A percentile compares a stretch with the other conserved stretches of the same genome.
phyloP scores from a whole-genome alignment of 2,113 vertebrate genomes.

The Vombatus ursinus region DNA sequence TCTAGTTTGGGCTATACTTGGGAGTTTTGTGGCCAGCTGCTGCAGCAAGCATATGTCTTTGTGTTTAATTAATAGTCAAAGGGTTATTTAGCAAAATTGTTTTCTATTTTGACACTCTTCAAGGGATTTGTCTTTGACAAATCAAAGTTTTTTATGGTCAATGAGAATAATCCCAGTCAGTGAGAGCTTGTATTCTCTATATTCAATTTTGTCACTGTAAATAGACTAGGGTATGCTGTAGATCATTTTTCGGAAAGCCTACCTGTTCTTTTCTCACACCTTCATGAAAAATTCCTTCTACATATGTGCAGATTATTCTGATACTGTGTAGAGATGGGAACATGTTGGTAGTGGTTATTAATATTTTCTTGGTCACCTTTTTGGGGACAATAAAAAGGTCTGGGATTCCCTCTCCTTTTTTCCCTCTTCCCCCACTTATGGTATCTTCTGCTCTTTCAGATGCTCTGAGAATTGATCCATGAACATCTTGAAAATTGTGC shows the following conservation, averaged over 20 bases:
- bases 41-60: background rate
- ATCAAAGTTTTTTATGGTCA: background rate
- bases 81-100: background rate
- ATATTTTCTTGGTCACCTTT: background rate
- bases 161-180: background rate
- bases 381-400: background rate
- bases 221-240: background rate
- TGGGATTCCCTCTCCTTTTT: background rate
- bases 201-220: background rate
- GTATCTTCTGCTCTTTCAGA: background rate
- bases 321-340: background rate
- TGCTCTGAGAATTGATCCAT: background rate
- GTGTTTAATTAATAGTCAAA: background rate
- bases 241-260: too few species aligned
- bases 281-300: background rate
- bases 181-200: background rate
- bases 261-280: background rate
- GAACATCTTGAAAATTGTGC: background rate
- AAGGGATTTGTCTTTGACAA: background rate
- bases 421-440: background rate
- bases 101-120: background rate
- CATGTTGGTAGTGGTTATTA: background rate
- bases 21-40: background rate
- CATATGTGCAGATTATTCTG: background rate
- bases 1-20: background rate